phyloP scores from a whole-genome alignment of 2,113 vertebrate species.

The Sebastes fasciatus region DNA sequence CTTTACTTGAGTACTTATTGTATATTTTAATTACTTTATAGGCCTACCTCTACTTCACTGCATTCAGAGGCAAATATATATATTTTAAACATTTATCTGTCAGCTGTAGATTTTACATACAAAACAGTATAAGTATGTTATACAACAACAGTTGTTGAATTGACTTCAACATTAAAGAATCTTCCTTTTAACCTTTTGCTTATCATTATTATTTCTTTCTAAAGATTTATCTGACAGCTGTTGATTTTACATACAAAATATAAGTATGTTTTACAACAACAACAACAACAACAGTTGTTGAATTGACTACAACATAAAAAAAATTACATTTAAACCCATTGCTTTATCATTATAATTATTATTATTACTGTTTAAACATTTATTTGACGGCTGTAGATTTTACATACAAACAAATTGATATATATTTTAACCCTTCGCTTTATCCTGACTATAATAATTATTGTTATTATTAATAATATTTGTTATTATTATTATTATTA shows the following conservation, averaged over 20 bases:
- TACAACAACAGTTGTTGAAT: no score
- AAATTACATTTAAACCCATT: not conserved
- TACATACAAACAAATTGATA: no score
- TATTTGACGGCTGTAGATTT: no score
- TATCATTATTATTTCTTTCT: not conserved
- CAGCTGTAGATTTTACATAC: not conserved
- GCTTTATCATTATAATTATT: not conserved
- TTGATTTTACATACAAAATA: not conserved
- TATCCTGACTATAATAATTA: no score
- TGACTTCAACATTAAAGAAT: not conserved
- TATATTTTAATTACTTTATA: not conserved
- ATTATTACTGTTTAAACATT: no score
- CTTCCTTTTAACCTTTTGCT: no score
- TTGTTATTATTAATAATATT: no score
- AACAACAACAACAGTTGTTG: no score
- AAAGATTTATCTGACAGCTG: not conserved
- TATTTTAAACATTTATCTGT: not conserved
- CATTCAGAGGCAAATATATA: not conserved
- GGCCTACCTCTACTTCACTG: not conserved
- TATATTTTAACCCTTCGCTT: no score
- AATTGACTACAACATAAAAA: not conserved
- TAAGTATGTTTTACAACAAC: not conserved
- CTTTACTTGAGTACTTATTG: not conserved
- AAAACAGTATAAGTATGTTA: not conserved
- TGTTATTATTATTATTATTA: no score